A percentile compares a stretch with the other conserved stretches of the same genome.
Conservation (phyloP, 1,140 invertebrate species). For the Teleopsis dalmanni region DNA sequence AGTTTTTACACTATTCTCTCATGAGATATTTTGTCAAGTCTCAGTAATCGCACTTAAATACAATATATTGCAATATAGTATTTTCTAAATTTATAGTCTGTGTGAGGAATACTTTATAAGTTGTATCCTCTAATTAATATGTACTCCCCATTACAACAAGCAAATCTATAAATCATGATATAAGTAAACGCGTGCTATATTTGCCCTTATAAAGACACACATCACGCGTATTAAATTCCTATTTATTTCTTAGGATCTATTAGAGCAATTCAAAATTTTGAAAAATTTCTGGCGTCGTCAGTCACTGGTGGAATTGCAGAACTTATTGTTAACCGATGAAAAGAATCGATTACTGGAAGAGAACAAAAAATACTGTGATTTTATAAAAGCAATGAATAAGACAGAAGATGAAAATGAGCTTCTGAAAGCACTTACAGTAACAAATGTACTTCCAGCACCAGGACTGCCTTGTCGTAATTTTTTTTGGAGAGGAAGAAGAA, state of each 20-base stretch:
- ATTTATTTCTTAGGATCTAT: conserved; percentile 5
- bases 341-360: conserved; percentile 26
- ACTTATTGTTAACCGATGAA: conserved; percentile 26
- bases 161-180: background rate
- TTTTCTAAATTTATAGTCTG: background rate
- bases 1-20: too few relatives aligned
- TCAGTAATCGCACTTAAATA: too few relatives aligned
- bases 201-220: background rate
- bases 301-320: conserved; percentile 28
- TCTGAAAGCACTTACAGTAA: conserved; percentile 9
- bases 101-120: background rate
- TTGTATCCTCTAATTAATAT: background rate
- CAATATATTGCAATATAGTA: background rate
- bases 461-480: background rate
- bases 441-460: background rate
- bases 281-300: conserved; percentile 35
- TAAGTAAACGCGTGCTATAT: background rate
- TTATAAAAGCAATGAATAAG: conserved; percentile 35
- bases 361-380: conserved; percentile 30
- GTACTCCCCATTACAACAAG: background rate
- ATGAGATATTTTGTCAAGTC: too few relatives aligned
- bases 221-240: background rate
- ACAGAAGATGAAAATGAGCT: conserved; percentile 29
- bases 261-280: conserved; percentile 12
- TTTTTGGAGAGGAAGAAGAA: background rate